A percentile compares a stretch with the other conserved stretches of the same genome.
These are phyloP conservation scores for Eupithecia inturbata DNA, from an alignment of 2,888 invertebrate genomes.

Conservation along the genomic window DNA sequence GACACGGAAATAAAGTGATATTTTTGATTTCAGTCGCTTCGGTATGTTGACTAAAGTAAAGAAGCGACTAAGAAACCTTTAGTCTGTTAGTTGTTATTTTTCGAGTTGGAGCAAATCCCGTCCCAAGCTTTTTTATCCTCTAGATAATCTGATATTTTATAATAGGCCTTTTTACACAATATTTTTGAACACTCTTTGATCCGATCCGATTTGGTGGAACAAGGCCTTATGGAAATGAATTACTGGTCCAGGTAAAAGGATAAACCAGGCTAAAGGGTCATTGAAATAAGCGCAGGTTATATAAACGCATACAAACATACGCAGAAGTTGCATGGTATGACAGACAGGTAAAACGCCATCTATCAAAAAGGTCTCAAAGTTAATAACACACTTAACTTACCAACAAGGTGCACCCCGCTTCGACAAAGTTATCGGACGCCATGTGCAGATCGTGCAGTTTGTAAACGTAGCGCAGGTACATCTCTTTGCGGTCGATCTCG, in stretches of 20 bases:
- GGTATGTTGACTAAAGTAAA: no score
- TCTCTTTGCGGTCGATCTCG: slow-evolving; percentile 96
- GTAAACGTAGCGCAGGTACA: slow-evolving; percentile 97
- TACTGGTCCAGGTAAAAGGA: neutral
- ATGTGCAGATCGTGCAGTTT: slow-evolving; percentile 96
- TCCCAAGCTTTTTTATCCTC: no score
- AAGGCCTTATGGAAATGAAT: no score
- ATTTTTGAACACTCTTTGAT: no score
- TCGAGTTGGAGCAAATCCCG: no score
- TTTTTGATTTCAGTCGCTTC: no score
- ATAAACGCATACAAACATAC: neutral
- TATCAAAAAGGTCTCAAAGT: neutral
- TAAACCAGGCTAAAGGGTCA: neutral
- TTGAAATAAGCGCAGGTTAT: neutral
- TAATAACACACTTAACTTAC: slow-evolving; percentile 59
- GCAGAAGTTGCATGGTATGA: neutral
- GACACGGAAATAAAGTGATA: no score
- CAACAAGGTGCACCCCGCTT: slow-evolving; percentile 97
- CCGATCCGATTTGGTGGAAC: no score
- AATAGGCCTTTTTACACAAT: no score
- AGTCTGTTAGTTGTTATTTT: no score
- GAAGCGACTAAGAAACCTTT: no score
- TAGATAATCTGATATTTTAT: no score
- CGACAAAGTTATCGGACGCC: slow-evolving; percentile 95
- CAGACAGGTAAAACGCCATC: neutral